phyloP scores from a whole-genome alignment of 2,797 vertebrate species.

The Decapterus maruadsi region DNA sequence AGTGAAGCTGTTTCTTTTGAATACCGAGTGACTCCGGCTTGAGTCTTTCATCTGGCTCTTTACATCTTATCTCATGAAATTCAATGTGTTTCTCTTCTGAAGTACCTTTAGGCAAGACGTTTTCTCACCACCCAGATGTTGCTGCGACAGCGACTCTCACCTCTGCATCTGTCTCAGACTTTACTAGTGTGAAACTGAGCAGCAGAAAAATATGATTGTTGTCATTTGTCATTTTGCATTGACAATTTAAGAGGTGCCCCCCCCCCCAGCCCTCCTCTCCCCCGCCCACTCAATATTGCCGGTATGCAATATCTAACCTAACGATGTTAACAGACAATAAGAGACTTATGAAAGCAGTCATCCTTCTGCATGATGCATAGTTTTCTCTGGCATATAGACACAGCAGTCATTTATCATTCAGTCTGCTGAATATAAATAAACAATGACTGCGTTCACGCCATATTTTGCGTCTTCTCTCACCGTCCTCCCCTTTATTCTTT shows the following conservation, averaged over 20 bases:
- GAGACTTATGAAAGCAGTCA: slow-evolving; percentile 8
- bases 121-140: slow-evolving; percentile 9
- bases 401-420: slow-evolving; percentile 42
- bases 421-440: slow-evolving; percentile 34
- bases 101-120: neutral
- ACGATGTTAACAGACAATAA: slow-evolving; percentile 9
- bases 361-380: slow-evolving; percentile 1
- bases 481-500: slow-evolving; percentile 18
- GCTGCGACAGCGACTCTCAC: too few relatives aligned
- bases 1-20: neutral
- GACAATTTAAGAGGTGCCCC: neutral
- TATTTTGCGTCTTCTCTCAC: slow-evolving; percentile 6
- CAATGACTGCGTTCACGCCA: slow-evolving; percentile 7
- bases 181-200: neutral
- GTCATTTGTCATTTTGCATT: slow-evolving; percentile 22
- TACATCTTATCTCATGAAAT: neutral
- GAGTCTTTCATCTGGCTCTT: slow-evolving; percentile 7
- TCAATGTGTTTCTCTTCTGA: neutral
- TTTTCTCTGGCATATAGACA: slow-evolving; percentile 16
- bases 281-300: neutral
- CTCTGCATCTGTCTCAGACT: neutral
- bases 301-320: neutral
- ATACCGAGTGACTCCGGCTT: neutral
- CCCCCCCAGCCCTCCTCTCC: neutral
- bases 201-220: slow-evolving; percentile 11